Base-by-base conservation (phyloP, 2,888 invertebrate species). In the Pharmacophagus antenor region DNA sequence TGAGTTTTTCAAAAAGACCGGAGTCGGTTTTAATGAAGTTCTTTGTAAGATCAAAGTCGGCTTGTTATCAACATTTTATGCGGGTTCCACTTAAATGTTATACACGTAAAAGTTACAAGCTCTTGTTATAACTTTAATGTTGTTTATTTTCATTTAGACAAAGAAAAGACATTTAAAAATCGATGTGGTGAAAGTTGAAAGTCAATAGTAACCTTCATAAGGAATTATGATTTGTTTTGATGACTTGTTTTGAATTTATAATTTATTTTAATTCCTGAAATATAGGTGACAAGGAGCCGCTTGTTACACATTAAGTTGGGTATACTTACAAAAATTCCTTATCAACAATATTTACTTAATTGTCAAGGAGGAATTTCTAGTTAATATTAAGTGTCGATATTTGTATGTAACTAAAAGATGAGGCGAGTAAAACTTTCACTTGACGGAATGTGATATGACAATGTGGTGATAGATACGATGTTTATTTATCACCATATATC, bases 1-100 rank as follows among this genome's bases (percentile, higher is more conserved):
- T 42, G 5, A 7, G 18, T 18, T 18, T 44, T 18, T 44, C 18
- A 18, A 44, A 18, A 44, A 44, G 4, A 44, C 42, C 10, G 18
- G 37, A 37, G 42, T 44, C n/a, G 18, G 18, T 44, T 18, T n/a
- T 44, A 44, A 44, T 44, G 42, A 44, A 44, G 42, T 44, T 37
- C 37, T 37, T 44, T 44, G 42, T 44, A 18, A 44, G 42, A 44
- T 44, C 42, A 44, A 44, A 44, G 42, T 10, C 17, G 20, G 18
- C 42, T 18, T 8, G 18, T 20, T 44, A 18, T 18, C 18, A 44
- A 44, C 20, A 44, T 44, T 18, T 44, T 6, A 44, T 44, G 42
- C 42, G 42, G 42, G 18, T 20, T 44, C 42, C 42, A 44, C 42
- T 44, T 44, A 44, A 18, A 44, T 44, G 18, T 44, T 44, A 20